Evolutionary conservation across 2,797 vertebrate species (phyloP).

Genomic region (Rhynchonycteris naso): DNA sequence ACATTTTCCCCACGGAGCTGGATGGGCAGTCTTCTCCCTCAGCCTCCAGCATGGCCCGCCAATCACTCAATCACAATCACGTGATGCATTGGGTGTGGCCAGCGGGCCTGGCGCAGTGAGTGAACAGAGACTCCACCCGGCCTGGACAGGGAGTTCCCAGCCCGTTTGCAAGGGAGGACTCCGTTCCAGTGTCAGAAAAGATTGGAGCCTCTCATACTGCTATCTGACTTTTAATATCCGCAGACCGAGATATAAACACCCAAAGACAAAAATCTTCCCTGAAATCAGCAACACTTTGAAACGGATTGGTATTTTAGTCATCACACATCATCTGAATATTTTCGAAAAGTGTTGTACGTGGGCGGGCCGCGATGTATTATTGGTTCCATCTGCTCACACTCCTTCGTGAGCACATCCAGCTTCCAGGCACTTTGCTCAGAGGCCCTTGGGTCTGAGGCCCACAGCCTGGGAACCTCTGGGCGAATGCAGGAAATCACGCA

Average conservation of each 20-base stretch:
- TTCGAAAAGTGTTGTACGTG: background rate
- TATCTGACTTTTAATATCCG: constrained; percentile 27
- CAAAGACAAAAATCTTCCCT: background rate
- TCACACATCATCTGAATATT: background rate
- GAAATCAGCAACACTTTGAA: constrained; percentile 22
- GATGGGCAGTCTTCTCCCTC: background rate
- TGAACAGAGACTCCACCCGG: background rate
- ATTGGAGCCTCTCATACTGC: background rate
- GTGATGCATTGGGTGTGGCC: accelerated
- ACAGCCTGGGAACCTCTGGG: background rate
- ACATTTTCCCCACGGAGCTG: background rate
- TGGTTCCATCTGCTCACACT: background rate
- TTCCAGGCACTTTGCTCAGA: background rate
- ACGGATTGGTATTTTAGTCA: constrained; percentile 4
- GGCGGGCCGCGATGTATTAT: background rate
- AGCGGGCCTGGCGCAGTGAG: accelerated
- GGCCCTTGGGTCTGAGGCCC: background rate
- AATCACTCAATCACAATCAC: too few species aligned
- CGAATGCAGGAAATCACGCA: accelerated
- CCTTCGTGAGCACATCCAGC: background rate
- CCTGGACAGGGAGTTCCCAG: background rate
- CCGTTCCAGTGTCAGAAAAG: background rate
- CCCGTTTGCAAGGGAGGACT: background rate
- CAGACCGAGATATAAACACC: background rate
- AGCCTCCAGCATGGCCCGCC: accelerated